These are phyloP conservation scores for Muscicapa comitata DNA, from an alignment of 2,797 vertebrate species.

Conservation along the genomic window DNA sequence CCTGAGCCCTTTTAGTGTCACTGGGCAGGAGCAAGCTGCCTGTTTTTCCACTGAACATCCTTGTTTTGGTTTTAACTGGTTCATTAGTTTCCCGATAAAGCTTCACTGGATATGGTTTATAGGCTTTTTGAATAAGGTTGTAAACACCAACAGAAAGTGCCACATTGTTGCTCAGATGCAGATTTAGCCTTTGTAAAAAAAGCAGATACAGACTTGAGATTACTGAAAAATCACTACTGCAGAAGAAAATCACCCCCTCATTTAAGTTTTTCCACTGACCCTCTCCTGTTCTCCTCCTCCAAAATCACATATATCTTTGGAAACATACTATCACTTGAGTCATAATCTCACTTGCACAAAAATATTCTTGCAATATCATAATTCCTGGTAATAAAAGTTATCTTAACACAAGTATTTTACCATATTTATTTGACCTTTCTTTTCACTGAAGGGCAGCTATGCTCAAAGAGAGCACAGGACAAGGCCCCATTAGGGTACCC, in stretches of 20 bases:
- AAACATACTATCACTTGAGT: not conserved
- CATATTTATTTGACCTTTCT: not conserved
- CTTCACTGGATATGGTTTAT: conserved; percentile 79
- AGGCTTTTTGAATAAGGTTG: conserved; percentile 78
- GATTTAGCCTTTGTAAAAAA: conserved; percentile 77
- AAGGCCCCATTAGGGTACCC: not conserved
- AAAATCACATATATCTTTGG: not conserved
- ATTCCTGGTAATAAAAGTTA: not conserved
- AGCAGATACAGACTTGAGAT: not conserved
- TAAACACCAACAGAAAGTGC: conserved; percentile 85
- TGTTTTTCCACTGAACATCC: conserved; percentile 88
- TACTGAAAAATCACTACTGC: not conserved
- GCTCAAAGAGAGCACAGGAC: not conserved
- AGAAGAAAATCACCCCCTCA: not conserved
- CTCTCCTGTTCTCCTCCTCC: not conserved
- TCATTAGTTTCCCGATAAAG: conserved; percentile 92
- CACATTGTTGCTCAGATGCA: conserved; percentile 83
- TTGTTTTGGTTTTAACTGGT: conserved; percentile 88
- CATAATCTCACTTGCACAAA: not conserved
- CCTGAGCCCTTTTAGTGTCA: conserved; percentile 92
- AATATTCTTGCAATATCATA: not conserved
- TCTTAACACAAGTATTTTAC: not conserved
- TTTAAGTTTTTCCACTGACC: not conserved
- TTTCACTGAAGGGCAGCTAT: not conserved
- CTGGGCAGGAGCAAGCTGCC: conserved; percentile 93